These are phyloP conservation scores for Ectobius pallidus DNA, from an alignment of 2,888 invertebrate genomes.

Conservation along the genomic window DNA sequence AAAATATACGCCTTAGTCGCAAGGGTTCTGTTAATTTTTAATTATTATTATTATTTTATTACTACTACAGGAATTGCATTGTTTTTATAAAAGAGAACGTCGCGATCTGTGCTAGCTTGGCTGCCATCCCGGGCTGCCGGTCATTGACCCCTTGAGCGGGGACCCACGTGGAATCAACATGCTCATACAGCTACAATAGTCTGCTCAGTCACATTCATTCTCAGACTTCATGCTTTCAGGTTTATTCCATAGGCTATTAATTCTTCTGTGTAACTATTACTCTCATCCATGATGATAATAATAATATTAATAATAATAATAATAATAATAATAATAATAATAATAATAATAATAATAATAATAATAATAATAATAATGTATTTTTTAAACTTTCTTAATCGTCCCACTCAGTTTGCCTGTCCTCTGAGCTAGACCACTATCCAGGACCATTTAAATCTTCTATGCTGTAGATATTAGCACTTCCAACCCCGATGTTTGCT, in stretches of 20 bases:
- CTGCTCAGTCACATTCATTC: neutral
- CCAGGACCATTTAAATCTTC: neutral
- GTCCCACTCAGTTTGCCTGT: neutral
- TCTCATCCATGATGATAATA: neutral
- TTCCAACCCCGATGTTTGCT: neutral
- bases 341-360: neutral
- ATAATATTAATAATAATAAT: neutral
- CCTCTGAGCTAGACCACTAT: neutral
- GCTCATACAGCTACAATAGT: neutral
- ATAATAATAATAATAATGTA: neutral
- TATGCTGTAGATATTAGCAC: neutral
- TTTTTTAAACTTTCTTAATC: neutral
- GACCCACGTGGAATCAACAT: constrained; percentile 24
- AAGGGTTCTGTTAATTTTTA: no score
- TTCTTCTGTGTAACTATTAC: neutral
- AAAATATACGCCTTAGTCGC: no score
- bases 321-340: neutral
- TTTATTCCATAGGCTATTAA: neutral
- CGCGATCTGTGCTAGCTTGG: neutral
- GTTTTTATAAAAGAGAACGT: neutral
- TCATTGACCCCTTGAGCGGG: constrained; percentile 15
- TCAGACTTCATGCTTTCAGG: neutral
- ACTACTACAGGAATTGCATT: neutral
- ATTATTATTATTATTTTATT: neutral
- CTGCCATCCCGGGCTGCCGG: constrained; percentile 19